These are phyloP conservation scores for Parascotia fuliginaria DNA, from an alignment of 2,888 invertebrate species.

Conservation along the genomic window DNA sequence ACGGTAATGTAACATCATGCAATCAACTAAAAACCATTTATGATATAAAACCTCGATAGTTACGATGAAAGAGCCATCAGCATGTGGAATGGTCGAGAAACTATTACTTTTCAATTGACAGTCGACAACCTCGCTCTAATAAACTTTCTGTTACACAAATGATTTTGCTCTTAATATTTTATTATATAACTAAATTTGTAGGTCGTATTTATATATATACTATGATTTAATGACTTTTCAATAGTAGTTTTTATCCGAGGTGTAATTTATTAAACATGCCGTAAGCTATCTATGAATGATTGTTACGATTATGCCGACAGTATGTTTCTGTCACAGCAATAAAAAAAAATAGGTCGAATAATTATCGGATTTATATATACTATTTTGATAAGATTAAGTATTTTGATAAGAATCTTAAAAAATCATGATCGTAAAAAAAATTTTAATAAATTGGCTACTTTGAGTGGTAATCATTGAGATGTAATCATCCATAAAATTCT, in stretches of 20 bases:
- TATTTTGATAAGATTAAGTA: too few species aligned
- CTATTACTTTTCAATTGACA: constrained; percentile 38
- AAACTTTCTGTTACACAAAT: constrained; percentile 58
- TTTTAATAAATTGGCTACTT: not conserved
- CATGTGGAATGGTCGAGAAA: constrained; percentile 25
- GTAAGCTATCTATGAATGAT: too few species aligned
- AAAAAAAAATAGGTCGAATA: too few species aligned
- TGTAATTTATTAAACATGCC: too few species aligned
- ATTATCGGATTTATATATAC: too few species aligned
- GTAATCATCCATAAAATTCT: not conserved
- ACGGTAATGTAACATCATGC: constrained; percentile 41
- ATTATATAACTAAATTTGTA: constrained; percentile 67
- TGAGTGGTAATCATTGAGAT: not conserved
- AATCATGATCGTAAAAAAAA: too few species aligned
- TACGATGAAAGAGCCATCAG: constrained; percentile 30
- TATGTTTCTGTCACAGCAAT: too few species aligned
- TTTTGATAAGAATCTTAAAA: not conserved
- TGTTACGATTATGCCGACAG: too few species aligned
- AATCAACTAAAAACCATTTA: constrained; percentile 24
- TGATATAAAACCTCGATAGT: constrained; percentile 26
- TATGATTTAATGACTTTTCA: too few species aligned
- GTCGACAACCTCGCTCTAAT: constrained; percentile 45
- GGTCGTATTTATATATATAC: too few species aligned
- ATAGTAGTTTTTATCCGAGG: too few species aligned
- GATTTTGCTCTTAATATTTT: constrained; percentile 55